Evolutionary conservation across 1,140 invertebrate species (phyloP).

Genomic region (Holcopasites calliopsidis): DNA sequence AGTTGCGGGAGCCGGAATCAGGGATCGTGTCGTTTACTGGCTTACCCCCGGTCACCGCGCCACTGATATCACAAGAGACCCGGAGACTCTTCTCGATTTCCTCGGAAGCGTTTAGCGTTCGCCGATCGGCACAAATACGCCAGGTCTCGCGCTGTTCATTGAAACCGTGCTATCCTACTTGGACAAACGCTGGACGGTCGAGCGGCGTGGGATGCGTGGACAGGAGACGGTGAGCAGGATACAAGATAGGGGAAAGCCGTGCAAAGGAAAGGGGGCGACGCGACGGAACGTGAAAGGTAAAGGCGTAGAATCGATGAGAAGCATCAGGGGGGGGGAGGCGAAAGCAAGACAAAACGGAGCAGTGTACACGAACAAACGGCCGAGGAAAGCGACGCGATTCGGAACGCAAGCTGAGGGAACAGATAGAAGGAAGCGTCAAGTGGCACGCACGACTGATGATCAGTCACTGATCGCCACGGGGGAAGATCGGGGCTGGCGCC

Average conservation of each 20-base stretch:
- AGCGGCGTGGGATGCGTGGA: too few relatives aligned
- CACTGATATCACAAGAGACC: too few relatives aligned
- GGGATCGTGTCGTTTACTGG: not conserved
- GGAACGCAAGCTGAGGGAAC: not conserved
- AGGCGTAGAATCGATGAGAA: not conserved
- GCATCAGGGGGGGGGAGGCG: not conserved
- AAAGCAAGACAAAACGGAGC: not conserved
- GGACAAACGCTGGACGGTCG: not conserved
- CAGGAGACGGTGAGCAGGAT: not conserved
- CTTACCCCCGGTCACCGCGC: too few relatives aligned
- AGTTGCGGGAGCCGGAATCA: too few relatives aligned
- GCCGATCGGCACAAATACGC: too few relatives aligned
- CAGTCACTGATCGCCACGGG: conserved; percentile 4
- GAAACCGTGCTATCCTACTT: too few relatives aligned
- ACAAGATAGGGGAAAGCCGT: not conserved
- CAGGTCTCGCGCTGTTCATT: too few relatives aligned
- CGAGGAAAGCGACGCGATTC: not conserved
- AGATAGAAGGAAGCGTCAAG: conserved; percentile 36
- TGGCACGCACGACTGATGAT: conserved; percentile 66
- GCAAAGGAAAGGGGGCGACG: not conserved
- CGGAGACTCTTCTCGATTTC: not conserved
- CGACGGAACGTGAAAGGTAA: not conserved
- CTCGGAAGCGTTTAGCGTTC: too few relatives aligned
- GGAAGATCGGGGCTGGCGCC: conserved; percentile 54
- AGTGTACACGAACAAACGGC: not conserved